Conservation (phyloP, 2,113 vertebrate species). For the Narcine bancroftii region DNA sequence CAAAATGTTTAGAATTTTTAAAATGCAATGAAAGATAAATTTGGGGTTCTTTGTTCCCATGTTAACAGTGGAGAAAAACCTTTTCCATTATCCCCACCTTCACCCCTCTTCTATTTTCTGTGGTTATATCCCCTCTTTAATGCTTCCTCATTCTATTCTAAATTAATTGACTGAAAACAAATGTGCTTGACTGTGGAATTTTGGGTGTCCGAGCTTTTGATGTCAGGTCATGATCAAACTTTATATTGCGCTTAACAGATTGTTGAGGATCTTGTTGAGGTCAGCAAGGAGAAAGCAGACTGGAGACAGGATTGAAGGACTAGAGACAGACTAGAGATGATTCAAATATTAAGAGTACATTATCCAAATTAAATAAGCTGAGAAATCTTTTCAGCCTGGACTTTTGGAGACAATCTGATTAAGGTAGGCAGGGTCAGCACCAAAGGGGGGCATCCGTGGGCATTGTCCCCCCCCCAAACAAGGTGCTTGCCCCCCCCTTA, state of each 20-base stretch:
- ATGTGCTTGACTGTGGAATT: too few species aligned
- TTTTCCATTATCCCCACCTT: too few species aligned
- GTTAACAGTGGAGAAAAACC: not conserved
- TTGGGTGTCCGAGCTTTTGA: too few species aligned
- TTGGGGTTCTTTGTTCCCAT: not conserved
- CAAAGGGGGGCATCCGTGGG: too few species aligned
- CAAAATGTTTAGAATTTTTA: not conserved
- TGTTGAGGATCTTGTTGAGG: not conserved
- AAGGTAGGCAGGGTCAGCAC: too few species aligned
- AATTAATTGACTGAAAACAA: too few species aligned
- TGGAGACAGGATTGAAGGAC: not conserved
- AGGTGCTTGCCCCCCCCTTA: too few species aligned
- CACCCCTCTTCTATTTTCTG: too few species aligned
- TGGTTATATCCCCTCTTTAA: too few species aligned
- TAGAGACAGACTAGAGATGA: not conserved
- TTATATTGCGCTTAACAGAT: not conserved
- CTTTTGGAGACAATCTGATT: not conserved
- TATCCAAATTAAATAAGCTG: not conserved
- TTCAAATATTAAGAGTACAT: too few species aligned
- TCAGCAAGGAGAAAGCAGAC: not conserved
- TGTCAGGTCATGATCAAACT: not conserved
- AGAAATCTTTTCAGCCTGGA: not conserved
- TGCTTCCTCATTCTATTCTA: too few species aligned
- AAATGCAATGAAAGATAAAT: not conserved
- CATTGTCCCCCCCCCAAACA: too few species aligned